Evolutionary conservation across 2,113 vertebrate genomes (phyloP).

Genomic region (Tyrannus savana): DNA sequence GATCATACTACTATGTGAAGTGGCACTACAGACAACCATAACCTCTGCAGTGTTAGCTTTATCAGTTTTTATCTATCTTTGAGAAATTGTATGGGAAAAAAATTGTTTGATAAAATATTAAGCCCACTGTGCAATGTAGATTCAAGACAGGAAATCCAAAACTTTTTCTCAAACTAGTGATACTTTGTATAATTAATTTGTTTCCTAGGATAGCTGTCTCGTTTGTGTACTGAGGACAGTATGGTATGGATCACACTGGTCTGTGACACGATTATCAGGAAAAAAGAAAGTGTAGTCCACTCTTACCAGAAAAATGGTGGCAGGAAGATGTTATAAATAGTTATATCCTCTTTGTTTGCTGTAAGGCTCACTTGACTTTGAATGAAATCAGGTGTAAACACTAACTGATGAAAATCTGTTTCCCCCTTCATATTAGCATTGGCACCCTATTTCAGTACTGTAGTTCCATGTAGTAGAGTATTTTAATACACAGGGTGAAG

Average conservation of each 20-base stretch:
- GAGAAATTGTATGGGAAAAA: not conserved
- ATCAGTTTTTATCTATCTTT: not conserved
- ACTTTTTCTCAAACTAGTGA: not conserved
- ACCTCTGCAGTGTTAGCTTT: not conserved
- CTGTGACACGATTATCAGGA: not conserved
- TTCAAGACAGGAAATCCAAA: fast-evolving
- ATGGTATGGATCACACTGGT: not conserved
- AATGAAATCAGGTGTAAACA: not conserved
- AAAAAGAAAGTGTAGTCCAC: not conserved
- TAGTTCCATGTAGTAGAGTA: not conserved
- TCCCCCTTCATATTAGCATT: not conserved
- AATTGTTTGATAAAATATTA: not conserved
- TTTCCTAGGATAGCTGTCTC: not conserved
- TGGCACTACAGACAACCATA: not conserved
- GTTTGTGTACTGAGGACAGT: not conserved
- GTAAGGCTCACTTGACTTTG: not conserved
- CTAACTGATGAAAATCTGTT: not conserved
- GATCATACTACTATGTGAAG: not conserved
- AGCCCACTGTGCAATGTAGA: not conserved
- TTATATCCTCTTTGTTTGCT: not conserved
- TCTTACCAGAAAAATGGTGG: not conserved
- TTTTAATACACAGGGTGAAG: not conserved
- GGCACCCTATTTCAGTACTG: not conserved
- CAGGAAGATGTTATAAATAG: not conserved
- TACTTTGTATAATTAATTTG: not conserved